Conservation (phyloP, 1,140 invertebrate species). For the Gryllus bimaculatus region DNA sequence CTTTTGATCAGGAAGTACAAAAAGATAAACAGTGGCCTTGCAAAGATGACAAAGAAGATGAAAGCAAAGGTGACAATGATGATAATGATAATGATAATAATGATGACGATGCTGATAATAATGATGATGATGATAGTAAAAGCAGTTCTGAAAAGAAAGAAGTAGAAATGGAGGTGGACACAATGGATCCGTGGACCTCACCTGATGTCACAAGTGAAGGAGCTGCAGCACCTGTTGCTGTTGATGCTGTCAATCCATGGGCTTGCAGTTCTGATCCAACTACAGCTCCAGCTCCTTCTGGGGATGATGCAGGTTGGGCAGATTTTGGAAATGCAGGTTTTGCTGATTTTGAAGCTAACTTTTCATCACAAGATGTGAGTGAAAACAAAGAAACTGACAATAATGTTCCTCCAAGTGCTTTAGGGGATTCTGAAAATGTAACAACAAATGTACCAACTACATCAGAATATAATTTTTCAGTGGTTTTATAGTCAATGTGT, state of each 20-base stretch:
- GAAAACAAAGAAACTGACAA: constrained; percentile 2
- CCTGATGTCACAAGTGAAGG: constrained; percentile 27
- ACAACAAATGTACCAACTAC: neutral
- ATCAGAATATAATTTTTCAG: neutral
- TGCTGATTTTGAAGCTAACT: constrained; percentile 21
- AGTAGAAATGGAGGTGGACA: constrained; percentile 40
- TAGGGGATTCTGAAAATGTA: neutral
- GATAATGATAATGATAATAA: constrained; percentile 35
- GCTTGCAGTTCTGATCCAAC: constrained; percentile 18
- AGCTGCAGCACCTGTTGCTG: constrained; percentile 31
- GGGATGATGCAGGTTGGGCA: constrained; percentile 18
- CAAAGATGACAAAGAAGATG: constrained; percentile 41
- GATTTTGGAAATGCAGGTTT: constrained; percentile 20
- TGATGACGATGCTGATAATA: constrained; percentile 37
- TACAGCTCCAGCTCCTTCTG: constrained; percentile 7
- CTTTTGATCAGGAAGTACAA: constrained; percentile 24
- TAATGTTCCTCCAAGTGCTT: neutral
- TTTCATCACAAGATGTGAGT: constrained; percentile 7
- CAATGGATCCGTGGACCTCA: constrained; percentile 33
- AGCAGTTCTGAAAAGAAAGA: constrained; percentile 40
- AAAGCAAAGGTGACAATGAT: constrained; percentile 35
- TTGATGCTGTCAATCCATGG: constrained; percentile 34
- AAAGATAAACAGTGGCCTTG: constrained; percentile 30
- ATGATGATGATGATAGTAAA: constrained; percentile 30
- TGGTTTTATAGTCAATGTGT: constrained; percentile 5